These are phyloP conservation scores for Neoarius graeffei DNA, from an alignment of 2,113 vertebrate genomes.

Conservation along the genomic window DNA sequence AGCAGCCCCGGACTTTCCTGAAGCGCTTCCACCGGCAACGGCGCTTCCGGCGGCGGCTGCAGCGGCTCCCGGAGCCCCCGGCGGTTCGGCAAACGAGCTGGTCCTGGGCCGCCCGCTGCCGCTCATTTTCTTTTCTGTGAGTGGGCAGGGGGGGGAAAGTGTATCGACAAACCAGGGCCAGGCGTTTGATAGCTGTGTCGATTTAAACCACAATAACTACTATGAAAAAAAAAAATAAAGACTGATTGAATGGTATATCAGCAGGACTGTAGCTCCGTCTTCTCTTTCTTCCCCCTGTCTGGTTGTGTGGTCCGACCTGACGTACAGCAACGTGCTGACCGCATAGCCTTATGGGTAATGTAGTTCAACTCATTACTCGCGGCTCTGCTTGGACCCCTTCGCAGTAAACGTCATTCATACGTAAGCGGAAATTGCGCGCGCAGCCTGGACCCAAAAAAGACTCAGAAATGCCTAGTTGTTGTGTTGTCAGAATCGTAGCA, in stretches of 20 bases:
- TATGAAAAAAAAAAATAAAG: constrained; percentile 55
- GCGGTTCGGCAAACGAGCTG: constrained; percentile 82
- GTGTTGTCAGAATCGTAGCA: too few relatives aligned
- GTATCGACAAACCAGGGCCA: constrained; percentile 61
- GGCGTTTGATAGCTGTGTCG: constrained; percentile 46
- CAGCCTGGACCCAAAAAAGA: too few relatives aligned
- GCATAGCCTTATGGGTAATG: constrained; percentile 67
- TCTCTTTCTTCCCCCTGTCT: constrained; percentile 77
- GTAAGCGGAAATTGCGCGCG: too few relatives aligned
- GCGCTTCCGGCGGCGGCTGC: constrained; percentile 74
- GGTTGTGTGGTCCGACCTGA: constrained; percentile 73
- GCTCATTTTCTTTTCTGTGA: constrained; percentile 77
- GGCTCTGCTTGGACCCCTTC: neutral
- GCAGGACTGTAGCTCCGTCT: constrained; percentile 64
- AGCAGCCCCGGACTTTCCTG: constrained; percentile 80
- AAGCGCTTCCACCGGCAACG: constrained; percentile 73
- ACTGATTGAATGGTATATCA: constrained; percentile 67
- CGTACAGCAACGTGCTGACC: constrained; percentile 66
- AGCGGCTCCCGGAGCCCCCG: constrained; percentile 77
- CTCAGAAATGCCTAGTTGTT: too few relatives aligned
- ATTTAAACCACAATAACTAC: constrained; percentile 54
- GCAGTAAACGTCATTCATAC: too few relatives aligned
- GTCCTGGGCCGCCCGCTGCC: constrained; percentile 83
- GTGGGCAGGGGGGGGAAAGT: constrained; percentile 69
- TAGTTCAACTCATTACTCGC: constrained; percentile 51